Base-by-base conservation (phyloP, 2,113 vertebrate genomes). In the Melanerpes formicivorus region DNA sequence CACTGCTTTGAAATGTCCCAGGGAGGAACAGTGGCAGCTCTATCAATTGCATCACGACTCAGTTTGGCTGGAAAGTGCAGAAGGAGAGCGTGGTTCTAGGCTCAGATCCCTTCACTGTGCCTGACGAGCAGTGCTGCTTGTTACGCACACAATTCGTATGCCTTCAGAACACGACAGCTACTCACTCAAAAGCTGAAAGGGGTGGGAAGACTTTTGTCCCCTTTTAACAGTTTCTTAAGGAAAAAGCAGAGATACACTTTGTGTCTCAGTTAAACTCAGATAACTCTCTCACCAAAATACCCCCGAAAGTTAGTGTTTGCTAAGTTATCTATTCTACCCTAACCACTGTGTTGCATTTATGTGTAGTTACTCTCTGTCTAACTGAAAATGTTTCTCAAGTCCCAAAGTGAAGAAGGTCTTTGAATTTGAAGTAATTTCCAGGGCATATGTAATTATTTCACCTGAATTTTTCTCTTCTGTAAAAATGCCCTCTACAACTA, bases 41-140 rank as follows among this genome's bases (percentile, higher is more conserved):
- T 48, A 3, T 13, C 32, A 21, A 19, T 25, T n/a, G 46, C 58
- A 7, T 14, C 44, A 27, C 69, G 52, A 7, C 63, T 58, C 27
- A 8, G 4, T 50, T 88, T 73, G 74, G 44, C n/a, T 73, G 60
- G 29, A 5, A 80, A 27, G 23, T 10, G 23, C 6, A n/a, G 18
- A 59, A 32, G 52, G 67, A 58, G 29, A 76, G 44, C 5, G 1
- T 8, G 10, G 37, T 40, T 87, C 13, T 22, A 2, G 0, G 0
- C 44, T 22, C 0, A 1, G 9, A 6, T 14, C 2, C 5, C 26
- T 52, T 60, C 5, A 0, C 90, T 40, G 75, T 34, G 66, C 54
- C 42, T 80, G 84, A 10, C 1, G 3, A 52, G 56, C 60, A 52
- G 18, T 17, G 65, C 59, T 0, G 1, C 70, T 59, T 55, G 55